Conservation (phyloP, 2,888 invertebrate species). For the Tachina grossa region DNA sequence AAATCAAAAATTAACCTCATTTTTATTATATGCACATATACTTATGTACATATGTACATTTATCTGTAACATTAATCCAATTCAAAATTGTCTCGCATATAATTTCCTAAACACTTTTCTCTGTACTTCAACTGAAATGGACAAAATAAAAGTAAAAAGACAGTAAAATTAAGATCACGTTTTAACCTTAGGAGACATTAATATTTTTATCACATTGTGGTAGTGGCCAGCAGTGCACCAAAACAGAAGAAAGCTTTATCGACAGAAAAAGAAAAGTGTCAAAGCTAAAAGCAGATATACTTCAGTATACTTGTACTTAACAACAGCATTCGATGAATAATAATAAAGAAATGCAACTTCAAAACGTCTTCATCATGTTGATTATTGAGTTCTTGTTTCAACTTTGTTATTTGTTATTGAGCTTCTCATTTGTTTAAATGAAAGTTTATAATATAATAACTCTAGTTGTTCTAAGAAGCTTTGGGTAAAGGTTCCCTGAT, state of each 20-base stretch:
- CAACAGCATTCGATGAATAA: constrained; percentile 31
- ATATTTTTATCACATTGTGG: constrained; percentile 15
- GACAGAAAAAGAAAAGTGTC: constrained; percentile 10
- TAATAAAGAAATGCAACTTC: constrained; percentile 13
- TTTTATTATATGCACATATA: no score
- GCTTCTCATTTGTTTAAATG: no score
- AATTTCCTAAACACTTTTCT: background rate
- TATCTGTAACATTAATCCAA: background rate
- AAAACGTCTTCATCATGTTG: no score
- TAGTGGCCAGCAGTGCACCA: constrained; percentile 26
- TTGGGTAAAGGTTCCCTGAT: no score
- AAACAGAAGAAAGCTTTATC: background rate
- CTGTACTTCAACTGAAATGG: background rate
- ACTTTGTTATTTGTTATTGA: no score
- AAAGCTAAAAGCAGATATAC: constrained; percentile 15
- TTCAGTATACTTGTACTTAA: constrained; percentile 10
- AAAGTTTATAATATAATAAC: no score
- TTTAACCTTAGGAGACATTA: constrained; percentile 59
- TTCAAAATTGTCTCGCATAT: background rate
- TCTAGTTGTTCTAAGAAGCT: no score
- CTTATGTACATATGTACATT: no score
- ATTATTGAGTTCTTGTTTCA: no score
- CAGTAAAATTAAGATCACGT: constrained; percentile 58
- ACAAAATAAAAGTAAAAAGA: constrained; percentile 15
- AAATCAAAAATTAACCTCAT: no score